Conservation (phyloP, 30 jellyfish, hydroid and myxozoan genomes). For the Hydra vulgaris region DNA sequence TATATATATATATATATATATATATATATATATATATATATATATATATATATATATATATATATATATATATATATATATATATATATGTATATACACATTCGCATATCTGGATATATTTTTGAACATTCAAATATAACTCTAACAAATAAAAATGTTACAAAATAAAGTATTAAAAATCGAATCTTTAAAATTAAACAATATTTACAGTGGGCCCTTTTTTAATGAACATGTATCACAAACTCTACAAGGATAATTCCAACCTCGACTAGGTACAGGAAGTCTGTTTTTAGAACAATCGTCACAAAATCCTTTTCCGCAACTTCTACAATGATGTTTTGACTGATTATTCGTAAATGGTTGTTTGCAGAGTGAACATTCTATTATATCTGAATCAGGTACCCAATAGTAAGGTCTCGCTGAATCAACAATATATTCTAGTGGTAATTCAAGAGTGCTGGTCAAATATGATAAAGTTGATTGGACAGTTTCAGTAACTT, state of each 20-base stretch:
- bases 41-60: no score
- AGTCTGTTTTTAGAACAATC: slow-evolving; percentile 63
- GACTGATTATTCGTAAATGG: slow-evolving; percentile 54
- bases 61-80: no score
- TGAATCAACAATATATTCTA: slow-evolving; percentile 71
- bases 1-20: no score
- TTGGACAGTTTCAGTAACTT: slow-evolving; percentile 81
- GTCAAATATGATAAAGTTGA: slow-evolving; percentile 81
- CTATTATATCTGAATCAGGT: slow-evolving; percentile 65
- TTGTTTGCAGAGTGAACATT: slow-evolving; percentile 44
- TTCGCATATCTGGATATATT: no score
- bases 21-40: no score
- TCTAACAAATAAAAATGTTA: neutral
- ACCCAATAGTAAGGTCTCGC: slow-evolving; percentile 95
- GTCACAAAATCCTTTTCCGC: slow-evolving; percentile 92
- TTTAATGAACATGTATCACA: slow-evolving; percentile 62
- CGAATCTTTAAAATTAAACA: neutral
- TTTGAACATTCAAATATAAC: neutral
- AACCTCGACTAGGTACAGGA: slow-evolving; percentile 96
- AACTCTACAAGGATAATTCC: slow-evolving; percentile 94
- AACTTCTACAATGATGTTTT: slow-evolving; percentile 86
- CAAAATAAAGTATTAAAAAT: neutral
- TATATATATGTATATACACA: no score
- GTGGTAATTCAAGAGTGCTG: slow-evolving; percentile 87
- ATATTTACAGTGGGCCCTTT: slow-evolving; percentile 36